These are phyloP conservation scores for Erethizon dorsatum DNA, from an alignment of 2,797 vertebrate genomes.

Conservation along the genomic window DNA sequence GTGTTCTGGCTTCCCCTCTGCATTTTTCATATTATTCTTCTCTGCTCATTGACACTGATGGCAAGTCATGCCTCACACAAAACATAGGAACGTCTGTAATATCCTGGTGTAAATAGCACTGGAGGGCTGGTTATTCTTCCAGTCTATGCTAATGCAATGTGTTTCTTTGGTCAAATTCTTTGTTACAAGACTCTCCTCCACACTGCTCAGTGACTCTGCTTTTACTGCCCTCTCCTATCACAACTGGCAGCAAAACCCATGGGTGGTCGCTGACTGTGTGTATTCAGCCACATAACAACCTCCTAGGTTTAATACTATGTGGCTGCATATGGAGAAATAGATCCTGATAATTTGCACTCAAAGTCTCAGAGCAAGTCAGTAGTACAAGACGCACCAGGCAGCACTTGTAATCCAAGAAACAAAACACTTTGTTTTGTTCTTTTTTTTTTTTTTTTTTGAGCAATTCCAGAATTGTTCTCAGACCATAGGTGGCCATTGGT, in stretches of 20 bases:
- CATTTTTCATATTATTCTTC: fast-evolving
- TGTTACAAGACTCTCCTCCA: neutral
- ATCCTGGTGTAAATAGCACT: fast-evolving
- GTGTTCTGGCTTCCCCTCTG: neutral
- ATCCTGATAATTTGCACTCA: neutral
- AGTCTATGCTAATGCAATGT: fast-evolving
- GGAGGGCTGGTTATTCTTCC: neutral
- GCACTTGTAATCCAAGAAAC: neutral
- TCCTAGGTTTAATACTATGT: neutral
- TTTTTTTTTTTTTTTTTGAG: neutral
- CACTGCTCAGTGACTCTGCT: neutral
- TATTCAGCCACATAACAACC: neutral
- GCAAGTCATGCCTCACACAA: neutral
- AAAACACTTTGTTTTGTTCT: neutral
- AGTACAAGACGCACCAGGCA: fast-evolving
- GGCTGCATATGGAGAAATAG: neutral
- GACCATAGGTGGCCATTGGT: fast-evolving
- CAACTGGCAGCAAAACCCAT: neutral
- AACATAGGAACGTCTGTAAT: fast-evolving
- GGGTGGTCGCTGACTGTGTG: fast-evolving
- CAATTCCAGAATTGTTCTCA: neutral
- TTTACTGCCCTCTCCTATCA: neutral
- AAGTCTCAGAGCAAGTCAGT: neutral
- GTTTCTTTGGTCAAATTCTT: neutral
- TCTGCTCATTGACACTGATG: too few relatives aligned